Evolutionary conservation across 2,113 vertebrate species (phyloP).

Genomic region (Acrocephalus arundinaceus): DNA sequence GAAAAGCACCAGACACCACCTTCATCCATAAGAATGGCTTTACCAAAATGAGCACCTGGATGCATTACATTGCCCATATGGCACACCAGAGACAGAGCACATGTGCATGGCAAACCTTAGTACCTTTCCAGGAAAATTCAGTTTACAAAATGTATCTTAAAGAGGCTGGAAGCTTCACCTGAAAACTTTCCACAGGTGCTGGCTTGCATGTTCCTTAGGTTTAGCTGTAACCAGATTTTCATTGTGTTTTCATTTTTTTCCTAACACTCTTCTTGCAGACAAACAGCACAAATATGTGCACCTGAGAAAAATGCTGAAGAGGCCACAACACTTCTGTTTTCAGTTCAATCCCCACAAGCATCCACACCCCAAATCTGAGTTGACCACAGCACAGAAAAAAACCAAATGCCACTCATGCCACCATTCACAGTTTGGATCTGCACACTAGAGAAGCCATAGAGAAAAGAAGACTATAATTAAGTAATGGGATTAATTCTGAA

Average conservation of each 20-base stretch:
- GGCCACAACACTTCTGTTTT: not conserved
- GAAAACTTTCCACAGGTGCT: not conserved
- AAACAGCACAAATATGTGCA: not conserved
- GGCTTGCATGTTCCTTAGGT: not conserved
- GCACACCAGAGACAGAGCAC: not conserved
- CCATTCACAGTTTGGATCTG: not conserved
- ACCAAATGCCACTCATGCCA: not conserved
- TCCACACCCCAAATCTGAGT: not conserved
- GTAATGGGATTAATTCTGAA: not conserved
- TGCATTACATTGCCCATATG: rapidly evolving
- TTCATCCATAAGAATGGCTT: not conserved
- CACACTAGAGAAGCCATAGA: not conserved
- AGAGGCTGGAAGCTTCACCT: not conserved
- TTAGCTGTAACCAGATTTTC: not conserved
- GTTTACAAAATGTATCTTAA: not conserved
- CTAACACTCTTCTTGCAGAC: not conserved
- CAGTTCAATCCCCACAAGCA: not conserved
- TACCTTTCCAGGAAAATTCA: not conserved
- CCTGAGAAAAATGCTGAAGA: not conserved
- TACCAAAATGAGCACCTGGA: not conserved
- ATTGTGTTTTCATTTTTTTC: not conserved
- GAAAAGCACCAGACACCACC: not conserved
- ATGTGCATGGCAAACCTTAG: rapidly evolving
- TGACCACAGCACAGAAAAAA: not conserved
- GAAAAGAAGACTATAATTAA: not conserved